These are phyloP conservation scores for Aphelocoma californica DNA, from an alignment of 2,797 vertebrate species.

Conservation along the genomic window DNA sequence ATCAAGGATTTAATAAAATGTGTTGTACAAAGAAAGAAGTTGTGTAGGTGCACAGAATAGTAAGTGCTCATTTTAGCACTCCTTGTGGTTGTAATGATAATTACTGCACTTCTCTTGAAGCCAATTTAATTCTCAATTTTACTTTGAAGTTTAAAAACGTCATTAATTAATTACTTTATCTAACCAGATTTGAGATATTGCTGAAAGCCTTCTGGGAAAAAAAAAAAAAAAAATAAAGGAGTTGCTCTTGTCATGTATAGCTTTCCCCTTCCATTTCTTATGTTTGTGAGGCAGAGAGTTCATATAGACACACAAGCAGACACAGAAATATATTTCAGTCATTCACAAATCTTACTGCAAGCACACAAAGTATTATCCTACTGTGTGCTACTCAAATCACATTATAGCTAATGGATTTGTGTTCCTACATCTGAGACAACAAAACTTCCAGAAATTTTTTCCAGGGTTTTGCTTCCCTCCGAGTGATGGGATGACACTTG, in stretches of 20 bases:
- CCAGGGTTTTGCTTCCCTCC: not conserved
- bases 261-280: not conserved
- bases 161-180: constrained; percentile 46
- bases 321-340: not conserved
- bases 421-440: not conserved
- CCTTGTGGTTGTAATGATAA: constrained; percentile 13
- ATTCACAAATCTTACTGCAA: not conserved
- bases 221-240: no score
- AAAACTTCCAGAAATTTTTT: not conserved
- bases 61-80: constrained; percentile 11
- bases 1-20: constrained; percentile 65
- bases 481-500: not conserved
- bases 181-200: constrained; percentile 4
- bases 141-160: constrained; percentile 7
- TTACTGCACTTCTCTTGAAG: constrained; percentile 23
- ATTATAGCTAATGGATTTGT: not conserved
- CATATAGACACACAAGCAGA: not conserved
- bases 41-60: constrained; percentile 40
- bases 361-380: not conserved
- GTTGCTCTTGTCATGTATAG: not conserved
- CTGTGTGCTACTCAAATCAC: not conserved
- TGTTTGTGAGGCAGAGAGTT: not conserved
- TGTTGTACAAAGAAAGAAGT: constrained; percentile 50
- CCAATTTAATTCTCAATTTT: constrained; percentile 38
- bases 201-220: not conserved